A percentile compares a stretch with the other conserved stretches of the same genome.
These are phyloP conservation scores for Lochmaea crataegi DNA, from an alignment of 2,888 invertebrate species.

Conservation along the genomic window DNA sequence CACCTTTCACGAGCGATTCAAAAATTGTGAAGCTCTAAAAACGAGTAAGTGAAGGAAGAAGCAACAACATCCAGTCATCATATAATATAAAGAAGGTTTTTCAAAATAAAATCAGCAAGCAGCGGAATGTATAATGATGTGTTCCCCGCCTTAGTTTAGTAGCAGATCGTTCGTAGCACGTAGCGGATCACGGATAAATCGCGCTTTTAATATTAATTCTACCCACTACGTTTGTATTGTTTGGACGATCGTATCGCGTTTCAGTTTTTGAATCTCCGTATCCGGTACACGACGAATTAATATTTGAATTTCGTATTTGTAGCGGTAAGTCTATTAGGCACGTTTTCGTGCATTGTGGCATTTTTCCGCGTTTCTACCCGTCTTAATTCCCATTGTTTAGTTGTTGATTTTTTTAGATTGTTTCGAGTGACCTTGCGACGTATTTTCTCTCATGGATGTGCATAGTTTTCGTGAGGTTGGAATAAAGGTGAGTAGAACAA, in stretches of 20 bases:
- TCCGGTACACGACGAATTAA: conserved; percentile 14
- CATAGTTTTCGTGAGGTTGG: conserved; percentile 25
- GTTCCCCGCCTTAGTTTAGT: neutral
- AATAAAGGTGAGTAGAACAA: conserved; percentile 29
- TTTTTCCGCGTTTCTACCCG: conserved; percentile 18
- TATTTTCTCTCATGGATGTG: conserved; percentile 33
- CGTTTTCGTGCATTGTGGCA: conserved; percentile 14
- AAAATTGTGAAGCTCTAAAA: too few species aligned
- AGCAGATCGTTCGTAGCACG: neutral
- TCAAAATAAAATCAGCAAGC: conserved; percentile 21
- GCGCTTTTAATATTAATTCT: conserved; percentile 18
- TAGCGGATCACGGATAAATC: neutral
- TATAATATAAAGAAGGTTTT: too few species aligned
- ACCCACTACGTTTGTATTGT: conserved; percentile 2
- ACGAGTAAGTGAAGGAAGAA: neutral
- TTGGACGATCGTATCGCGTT: neutral
- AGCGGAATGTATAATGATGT: neutral
- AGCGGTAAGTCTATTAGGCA: too few species aligned
- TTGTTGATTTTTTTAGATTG: conserved; percentile 12
- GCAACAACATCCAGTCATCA: conserved; percentile 13
- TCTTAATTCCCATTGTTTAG: conserved; percentile 14
- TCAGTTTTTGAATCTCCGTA: conserved; percentile 21
- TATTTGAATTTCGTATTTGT: conserved; percentile 10
- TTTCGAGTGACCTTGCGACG: conserved; percentile 15
- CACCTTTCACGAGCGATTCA: too few species aligned